phyloP scores from a whole-genome alignment of 2,888 invertebrate species.

The Sinopyrophorus schimmeli region DNA sequence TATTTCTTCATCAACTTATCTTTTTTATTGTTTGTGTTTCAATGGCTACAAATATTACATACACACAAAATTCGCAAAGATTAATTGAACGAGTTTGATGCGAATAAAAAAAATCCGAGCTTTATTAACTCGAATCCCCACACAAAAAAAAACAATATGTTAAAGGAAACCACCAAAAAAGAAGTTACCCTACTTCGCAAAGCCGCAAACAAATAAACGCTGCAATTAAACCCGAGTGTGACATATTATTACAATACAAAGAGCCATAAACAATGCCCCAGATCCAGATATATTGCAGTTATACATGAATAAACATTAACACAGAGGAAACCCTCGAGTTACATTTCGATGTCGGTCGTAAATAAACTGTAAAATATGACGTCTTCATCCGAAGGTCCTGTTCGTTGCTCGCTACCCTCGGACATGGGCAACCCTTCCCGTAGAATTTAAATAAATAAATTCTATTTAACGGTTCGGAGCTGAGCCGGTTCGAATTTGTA shows the following conservation, averaged over 20 bases:
- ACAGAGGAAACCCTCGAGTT: conserved; percentile 35
- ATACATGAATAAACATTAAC: conserved; percentile 37
- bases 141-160: no score
- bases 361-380: conserved; percentile 43
- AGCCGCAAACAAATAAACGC: conserved; percentile 36
- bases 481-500: no score
- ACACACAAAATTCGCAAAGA: no score
- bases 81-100: no score
- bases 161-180: no score
- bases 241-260: conserved; percentile 35
- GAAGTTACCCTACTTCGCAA: conserved; percentile 10
- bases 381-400: conserved; percentile 37
- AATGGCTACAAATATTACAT: no score
- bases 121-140: no score
- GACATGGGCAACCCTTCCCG: conserved; percentile 10
- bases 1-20: no score
- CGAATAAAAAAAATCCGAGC: no score
- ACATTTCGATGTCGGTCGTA: conserved; percentile 36
- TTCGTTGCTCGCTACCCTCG: conserved; percentile 18
- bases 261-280: conserved; percentile 40
- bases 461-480: no score
- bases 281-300: conserved; percentile 40
- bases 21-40: no score
- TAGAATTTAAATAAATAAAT: no score
- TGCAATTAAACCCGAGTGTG: conserved; percentile 38